Base-by-base conservation (phyloP, 2,113 vertebrate species). In the Urocynchramus pylzowi region DNA sequence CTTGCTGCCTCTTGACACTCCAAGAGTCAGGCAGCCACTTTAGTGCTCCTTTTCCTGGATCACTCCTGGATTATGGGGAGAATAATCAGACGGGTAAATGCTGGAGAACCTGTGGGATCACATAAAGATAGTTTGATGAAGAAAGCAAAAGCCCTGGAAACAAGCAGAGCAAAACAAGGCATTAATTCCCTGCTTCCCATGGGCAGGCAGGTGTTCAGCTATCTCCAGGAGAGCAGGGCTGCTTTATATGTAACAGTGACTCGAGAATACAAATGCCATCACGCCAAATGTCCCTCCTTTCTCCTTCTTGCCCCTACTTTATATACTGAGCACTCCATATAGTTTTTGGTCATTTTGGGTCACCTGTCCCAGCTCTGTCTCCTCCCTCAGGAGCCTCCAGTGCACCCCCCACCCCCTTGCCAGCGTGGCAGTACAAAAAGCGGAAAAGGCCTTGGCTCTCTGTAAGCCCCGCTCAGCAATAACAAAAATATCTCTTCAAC, bases 341-440 rank as follows among this genome's bases (percentile, higher is more conserved):
- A 14, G 8, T 39, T 4, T 71, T 61, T 39, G 56, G 23, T n/a
- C 54, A 6, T 4, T n/a, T 41, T 4, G 4, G 13, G 11, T 79
- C n/a, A n/a, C 19, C 16, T 39, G 28, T 8, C 15, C 23, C 2
- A 0, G 23, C 19, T 63, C 6, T 30, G 47, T 63, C 41, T 79
- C 28, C 23, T 49, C 20, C 41, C n/a, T n/a, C n/a, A n/a, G n/a
- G n/a, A 11, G 0, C 2, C 16, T 63, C 24, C 16, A 2, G 2
- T 12, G 19, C 19, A 24, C 2, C 11, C 31, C 7, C 6, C 12
- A 6, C 7, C 2, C 10, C 9, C 33, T 37, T 8, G 53, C 22
- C 63, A 50, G 8, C 1, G 2, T 44, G 39, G 12, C n/a, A 45
- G 28, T 14, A 20, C 0, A 0, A n/a, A 53, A 35, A 70, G 13